Evolutionary conservation across 2,888 invertebrate genomes (phyloP).

Genomic region (Acronicta alni): DNA sequence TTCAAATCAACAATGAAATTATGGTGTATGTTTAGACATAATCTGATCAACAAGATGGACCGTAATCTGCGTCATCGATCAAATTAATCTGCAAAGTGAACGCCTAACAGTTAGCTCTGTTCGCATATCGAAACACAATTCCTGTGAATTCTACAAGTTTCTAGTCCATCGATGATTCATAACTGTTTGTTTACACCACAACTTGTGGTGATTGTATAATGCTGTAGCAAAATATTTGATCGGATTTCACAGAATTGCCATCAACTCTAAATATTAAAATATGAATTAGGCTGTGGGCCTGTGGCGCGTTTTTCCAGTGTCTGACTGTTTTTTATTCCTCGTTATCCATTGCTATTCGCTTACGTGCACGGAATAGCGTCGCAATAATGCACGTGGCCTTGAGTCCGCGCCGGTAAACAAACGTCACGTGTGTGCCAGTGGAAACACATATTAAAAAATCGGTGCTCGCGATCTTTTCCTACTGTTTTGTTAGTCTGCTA

Average conservation of each 20-base stretch:
- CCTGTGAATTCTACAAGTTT: conserved; percentile 55
- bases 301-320: conserved; percentile 27
- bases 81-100: conserved; percentile 54
- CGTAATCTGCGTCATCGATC: conserved; percentile 56
- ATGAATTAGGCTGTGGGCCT: conserved; percentile 15
- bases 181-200: conserved; percentile 59
- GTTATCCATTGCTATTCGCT: conserved; percentile 56
- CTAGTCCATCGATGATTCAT: conserved; percentile 57
- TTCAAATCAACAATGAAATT: conserved; percentile 20
- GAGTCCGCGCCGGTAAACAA: conserved; percentile 79
- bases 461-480: conserved; percentile 62
- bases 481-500: conserved; percentile 55
- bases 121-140: conserved; percentile 51
- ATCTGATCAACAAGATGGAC: conserved; percentile 45
- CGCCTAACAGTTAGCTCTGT: conserved; percentile 42
- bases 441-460: conserved; percentile 62
- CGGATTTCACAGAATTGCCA: conserved; percentile 27
- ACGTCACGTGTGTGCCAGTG: conserved; percentile 77
- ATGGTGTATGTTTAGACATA: conserved; percentile 39
- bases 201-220: conserved; percentile 36
- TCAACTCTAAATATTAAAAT: conserved; percentile 17
- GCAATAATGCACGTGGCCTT: conserved; percentile 83
- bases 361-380: conserved; percentile 78
- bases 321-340: conserved; percentile 53
- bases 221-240: conserved; percentile 34